Evolutionary conservation across 2,888 invertebrate genomes (phyloP).

Genomic region (Xylophagus ater): DNA sequence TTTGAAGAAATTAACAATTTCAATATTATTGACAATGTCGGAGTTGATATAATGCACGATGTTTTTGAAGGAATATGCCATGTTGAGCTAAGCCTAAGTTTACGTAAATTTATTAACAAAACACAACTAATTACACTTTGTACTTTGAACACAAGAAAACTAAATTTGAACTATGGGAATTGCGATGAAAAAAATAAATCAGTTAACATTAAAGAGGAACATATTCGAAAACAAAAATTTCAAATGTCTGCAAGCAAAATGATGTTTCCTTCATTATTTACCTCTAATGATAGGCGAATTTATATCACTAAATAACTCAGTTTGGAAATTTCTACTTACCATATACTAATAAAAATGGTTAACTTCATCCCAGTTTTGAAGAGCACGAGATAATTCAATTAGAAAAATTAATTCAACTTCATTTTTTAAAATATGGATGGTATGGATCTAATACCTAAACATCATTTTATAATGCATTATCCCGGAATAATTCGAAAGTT

Average conservation of each 20-base stretch:
- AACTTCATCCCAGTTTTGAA: constrained; percentile 10
- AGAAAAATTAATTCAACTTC: constrained; percentile 7
- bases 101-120: constrained; percentile 12
- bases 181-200: constrained; percentile 4
- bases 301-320: constrained; percentile 11
- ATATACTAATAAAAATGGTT: constrained; percentile 8
- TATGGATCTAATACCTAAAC: constrained; percentile 11
- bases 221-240: constrained; percentile 10
- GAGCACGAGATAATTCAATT: constrained; percentile 8
- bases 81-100: constrained; percentile 10
- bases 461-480: constrained; percentile 17
- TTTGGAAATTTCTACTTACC: constrained; percentile 13
- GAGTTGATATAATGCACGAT: constrained; percentile 18
- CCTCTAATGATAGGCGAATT: constrained; percentile 13
- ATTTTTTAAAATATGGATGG: constrained; percentile 11
- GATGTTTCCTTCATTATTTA: constrained; percentile 12
- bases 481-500: constrained; percentile 11
- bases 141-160: constrained; percentile 10
- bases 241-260: constrained; percentile 15
- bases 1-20: constrained; percentile 24
- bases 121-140: constrained; percentile 10
- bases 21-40: constrained; percentile 8
- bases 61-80: constrained; percentile 16
- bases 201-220: constrained; percentile 4
- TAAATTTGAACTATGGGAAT: constrained; percentile 9